Conservation (phyloP, 2,113 vertebrate species). For the Eublepharis macularius region DNA sequence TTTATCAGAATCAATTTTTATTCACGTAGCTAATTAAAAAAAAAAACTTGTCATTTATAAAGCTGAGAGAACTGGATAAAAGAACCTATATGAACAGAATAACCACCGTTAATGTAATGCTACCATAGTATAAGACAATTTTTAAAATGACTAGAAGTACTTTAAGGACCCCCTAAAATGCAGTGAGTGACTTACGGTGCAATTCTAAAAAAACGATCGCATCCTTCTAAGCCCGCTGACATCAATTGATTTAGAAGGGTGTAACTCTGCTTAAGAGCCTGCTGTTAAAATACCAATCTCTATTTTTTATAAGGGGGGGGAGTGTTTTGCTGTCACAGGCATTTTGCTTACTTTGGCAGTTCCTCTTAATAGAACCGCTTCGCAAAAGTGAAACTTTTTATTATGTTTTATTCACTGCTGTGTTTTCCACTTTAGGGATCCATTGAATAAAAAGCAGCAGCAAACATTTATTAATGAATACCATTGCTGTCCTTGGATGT, state of each 20-base stretch:
- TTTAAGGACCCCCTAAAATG: not conserved
- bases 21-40: not conserved
- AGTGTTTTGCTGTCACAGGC: not conserved
- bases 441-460: not conserved
- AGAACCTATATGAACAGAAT: not conserved
- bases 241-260: no score
- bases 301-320: not conserved
- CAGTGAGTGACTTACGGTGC: not conserved
- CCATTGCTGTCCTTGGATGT: not conserved
- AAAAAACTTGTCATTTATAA: not conserved
- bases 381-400: not conserved
- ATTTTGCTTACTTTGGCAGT: conserved; percentile 1
- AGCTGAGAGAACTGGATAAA: not conserved
- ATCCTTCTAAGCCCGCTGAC: no score
- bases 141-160: not conserved
- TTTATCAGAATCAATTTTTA: conserved; percentile 32
- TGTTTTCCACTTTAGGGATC: not conserved
- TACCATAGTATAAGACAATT: not conserved
- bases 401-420: not conserved
- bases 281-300: conserved; percentile 9
- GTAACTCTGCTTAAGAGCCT: no score
- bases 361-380: not conserved
- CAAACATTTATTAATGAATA: not conserved
- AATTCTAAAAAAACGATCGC: no score
- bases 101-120: not conserved